Evolutionary conservation across 2,888 invertebrate genomes (phyloP).

Genomic region (Pheosia gnoma): DNA sequence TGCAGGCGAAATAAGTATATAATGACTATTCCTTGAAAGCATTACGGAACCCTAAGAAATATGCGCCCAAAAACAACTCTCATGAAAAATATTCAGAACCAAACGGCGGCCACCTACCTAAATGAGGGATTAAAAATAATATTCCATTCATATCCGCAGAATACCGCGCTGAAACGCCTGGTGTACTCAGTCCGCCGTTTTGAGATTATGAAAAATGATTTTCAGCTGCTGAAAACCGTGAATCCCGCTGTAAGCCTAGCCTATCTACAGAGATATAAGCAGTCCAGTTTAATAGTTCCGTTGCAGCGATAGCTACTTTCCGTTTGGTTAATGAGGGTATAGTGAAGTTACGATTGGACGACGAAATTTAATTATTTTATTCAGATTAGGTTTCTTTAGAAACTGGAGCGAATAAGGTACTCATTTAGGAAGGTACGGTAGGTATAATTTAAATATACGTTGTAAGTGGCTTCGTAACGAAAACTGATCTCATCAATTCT

Average conservation of each 20-base stretch:
- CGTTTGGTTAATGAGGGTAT: conserved; percentile 3
- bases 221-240: conserved; percentile 36
- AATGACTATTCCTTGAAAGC: no score
- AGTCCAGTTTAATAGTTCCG: conserved; percentile 1
- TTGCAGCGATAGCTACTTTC: neutral
- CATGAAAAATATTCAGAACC: conserved; percentile 35
- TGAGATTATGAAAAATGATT: conserved; percentile 56
- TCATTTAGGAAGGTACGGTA: no score
- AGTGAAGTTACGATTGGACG: neutral
- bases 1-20: no score
- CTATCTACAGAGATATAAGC: conserved; percentile 19
- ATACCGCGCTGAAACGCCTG: conserved; percentile 39
- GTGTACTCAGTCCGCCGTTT: conserved; percentile 41
- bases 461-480: no score
- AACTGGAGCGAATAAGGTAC: neutral
- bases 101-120: conserved; percentile 32
- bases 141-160: conserved; percentile 44
- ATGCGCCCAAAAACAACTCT: conserved; percentile 29
- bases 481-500: no score
- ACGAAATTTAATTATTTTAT: conserved; percentile 3
- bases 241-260: conserved; percentile 23
- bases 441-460: no score
- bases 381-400: neutral
- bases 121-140: conserved; percentile 52
- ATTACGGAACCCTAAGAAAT: neutral